These are phyloP conservation scores for Chondrosia reniformis DNA, from an alignment of 37 sponge, comb jelly and placozoan species.

Conservation along the genomic window DNA sequence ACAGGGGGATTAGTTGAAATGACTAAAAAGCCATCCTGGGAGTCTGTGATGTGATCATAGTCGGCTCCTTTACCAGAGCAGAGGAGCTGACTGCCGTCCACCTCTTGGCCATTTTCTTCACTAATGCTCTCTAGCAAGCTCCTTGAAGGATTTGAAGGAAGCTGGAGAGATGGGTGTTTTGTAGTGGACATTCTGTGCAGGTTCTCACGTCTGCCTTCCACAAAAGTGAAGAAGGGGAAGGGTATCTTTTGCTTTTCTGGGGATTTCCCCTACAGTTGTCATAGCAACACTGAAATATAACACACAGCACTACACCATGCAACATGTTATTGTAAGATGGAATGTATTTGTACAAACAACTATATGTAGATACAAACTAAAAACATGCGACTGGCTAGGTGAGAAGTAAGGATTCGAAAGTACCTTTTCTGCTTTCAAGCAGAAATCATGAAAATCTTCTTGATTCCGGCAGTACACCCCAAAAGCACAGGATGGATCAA, in stretches of 20 bases:
- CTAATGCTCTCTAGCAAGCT: neutral
- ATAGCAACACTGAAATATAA: neutral
- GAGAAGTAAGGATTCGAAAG: neutral
- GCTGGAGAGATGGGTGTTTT: neutral
- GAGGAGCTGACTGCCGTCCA: neutral
- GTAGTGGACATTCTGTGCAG: neutral
- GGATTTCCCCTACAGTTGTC: constrained; percentile 1
- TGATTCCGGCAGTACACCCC: constrained; percentile 73
- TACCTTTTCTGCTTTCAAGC: constrained; percentile 55
- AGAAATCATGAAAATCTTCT: constrained; percentile 56
- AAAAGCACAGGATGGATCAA: constrained; percentile 97
- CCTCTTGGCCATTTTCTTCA: neutral
- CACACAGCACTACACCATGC: neutral
- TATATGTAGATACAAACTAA: neutral
- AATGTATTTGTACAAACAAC: neutral
- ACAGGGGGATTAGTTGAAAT: neutral
- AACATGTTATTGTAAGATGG: neutral
- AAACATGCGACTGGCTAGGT: neutral
- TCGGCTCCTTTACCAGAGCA: no score
- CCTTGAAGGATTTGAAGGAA: neutral
- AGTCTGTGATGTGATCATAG: neutral
- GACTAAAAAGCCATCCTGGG: neutral
- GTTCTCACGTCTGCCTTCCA: neutral
- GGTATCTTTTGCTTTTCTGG: neutral
- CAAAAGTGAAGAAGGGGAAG: constrained; percentile 16